phyloP scores from a whole-genome alignment of 2,113 vertebrate genomes.

The Mystacornis crossleyi region DNA sequence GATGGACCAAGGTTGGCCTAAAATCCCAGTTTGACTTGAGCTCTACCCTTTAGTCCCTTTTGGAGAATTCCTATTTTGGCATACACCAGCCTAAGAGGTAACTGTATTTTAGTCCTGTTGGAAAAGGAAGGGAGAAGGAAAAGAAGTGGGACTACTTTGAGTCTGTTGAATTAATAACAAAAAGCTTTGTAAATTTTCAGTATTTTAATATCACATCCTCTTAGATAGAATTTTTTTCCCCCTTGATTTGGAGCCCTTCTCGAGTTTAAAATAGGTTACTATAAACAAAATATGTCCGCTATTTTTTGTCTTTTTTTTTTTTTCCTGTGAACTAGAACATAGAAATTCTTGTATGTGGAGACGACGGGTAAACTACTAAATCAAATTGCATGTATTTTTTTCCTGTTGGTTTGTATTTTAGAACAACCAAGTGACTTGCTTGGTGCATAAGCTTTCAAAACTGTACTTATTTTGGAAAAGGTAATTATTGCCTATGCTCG shows the following conservation, averaged over 20 bases:
- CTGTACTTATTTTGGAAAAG: background rate
- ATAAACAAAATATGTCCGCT: background rate
- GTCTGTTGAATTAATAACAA: background rate
- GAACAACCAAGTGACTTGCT: background rate
- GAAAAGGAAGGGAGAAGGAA: background rate
- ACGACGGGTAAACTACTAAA: background rate
- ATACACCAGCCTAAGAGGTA: background rate
- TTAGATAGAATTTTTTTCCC: background rate
- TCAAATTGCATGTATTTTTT: background rate
- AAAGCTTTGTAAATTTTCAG: background rate
- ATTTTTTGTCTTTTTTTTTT: background rate
- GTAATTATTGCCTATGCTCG: background rate
- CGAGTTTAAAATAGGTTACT: background rate
- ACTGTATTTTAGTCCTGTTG: background rate
- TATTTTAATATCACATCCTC: background rate
- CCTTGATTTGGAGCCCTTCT: background rate
- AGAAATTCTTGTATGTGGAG: background rate
- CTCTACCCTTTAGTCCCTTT: background rate
- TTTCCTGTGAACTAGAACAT: fast-evolving
- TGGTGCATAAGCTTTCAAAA: background rate
- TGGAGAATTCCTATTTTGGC: background rate
- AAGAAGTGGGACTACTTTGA: background rate
- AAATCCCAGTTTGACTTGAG: background rate
- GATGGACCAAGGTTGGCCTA: background rate
- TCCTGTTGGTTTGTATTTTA: background rate